phyloP scores from a whole-genome alignment of 2,888 invertebrate species.

The Pristionchus entomophagus region DNA sequence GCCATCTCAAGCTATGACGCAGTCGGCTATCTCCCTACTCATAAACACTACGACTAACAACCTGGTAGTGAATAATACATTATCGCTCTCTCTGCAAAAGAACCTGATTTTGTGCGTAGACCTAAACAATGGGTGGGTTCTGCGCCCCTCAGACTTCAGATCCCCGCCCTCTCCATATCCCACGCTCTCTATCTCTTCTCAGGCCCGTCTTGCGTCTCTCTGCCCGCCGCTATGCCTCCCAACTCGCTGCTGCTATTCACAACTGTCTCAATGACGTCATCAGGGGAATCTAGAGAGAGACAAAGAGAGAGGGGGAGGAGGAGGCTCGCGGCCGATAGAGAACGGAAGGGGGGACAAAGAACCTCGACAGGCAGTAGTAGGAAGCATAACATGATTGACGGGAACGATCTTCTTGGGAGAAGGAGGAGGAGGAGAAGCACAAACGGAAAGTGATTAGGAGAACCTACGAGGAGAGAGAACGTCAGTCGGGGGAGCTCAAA shows the following conservation, averaged over 20 bases:
- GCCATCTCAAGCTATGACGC: too few relatives aligned
- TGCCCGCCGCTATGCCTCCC: not conserved
- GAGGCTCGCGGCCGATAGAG: not conserved
- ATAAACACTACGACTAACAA: too few relatives aligned
- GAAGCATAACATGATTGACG: conserved; percentile 34
- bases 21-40: too few relatives aligned
- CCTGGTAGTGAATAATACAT: not conserved
- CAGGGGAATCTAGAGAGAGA: too few relatives aligned
- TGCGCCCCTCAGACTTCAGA: not conserved
- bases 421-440: not conserved
- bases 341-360: not conserved
- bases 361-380: not conserved
- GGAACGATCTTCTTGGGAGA: not conserved
- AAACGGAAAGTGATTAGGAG: not conserved
- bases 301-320: too few relatives aligned
- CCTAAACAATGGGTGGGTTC: not conserved
- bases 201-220: not conserved
- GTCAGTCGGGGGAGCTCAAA: not conserved
- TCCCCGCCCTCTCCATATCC: not conserved
- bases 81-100: not conserved
- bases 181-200: not conserved
- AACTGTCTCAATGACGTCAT: conserved; percentile 30
- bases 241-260: not conserved
- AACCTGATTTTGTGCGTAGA: not conserved
- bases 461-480: not conserved